Evolutionary conservation across 1,140 invertebrate species (phyloP), one percentile per base, ranked within the genome.

Genomic region (Aphaenogaster rudis): DNA sequence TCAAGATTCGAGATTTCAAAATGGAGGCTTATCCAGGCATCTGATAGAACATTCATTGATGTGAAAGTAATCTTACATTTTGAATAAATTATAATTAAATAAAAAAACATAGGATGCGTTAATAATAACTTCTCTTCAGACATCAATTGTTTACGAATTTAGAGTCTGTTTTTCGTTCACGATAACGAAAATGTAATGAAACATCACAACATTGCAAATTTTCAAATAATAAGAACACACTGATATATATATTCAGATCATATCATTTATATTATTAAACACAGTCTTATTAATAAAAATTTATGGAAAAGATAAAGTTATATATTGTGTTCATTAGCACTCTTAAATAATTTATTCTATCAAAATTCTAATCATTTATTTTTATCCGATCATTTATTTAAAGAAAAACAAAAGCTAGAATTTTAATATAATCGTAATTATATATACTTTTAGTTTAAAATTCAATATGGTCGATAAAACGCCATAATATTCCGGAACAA

Each of bases 381-480:
- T 28, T 28, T 28, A 3, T 39, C 0, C 6, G 9, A 64, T 39
- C 7, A 39, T 36, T 64, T 64, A 39, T 36, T 39, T 42, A 45
- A 67, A 45, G 9, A 13, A 21, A 42, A 21, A 42, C 0, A 33
- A 0, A 36, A 15, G 36, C 7, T 48, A 69, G 2, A 48, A 69
- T 69, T 48, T 69, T 50, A 15, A 69, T 69, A 67, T 11, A 42
- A 69, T 50, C 2, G 2, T 69, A 69, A 50, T 50, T 48, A 69
- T 13, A 69, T 13, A 69, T 69, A 17, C 21, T 50, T 69, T 69
- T 33, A 69, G 21, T 15, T 69, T 69, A 15, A 3, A 48, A 48
- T 48, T 48, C 42, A 69, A 69, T 69, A 69, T 28, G n/a, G 42
- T 50, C 66, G 45, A 69, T 69, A 50, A 69, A 69, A 50, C 42